Conservation (phyloP, 1,140 invertebrate species). For the Pectinophora gossypiella region DNA sequence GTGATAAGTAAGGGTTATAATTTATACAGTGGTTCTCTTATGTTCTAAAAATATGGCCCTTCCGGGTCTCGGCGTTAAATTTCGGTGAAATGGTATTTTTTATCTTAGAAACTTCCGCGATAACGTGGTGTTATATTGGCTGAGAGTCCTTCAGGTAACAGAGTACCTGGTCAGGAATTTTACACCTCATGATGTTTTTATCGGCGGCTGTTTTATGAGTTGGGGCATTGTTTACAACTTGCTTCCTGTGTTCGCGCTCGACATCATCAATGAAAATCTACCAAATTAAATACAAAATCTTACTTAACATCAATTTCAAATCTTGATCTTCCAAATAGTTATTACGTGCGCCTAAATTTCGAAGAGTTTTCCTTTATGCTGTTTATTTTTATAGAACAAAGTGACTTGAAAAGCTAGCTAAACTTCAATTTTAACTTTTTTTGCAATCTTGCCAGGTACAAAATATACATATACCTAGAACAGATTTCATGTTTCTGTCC, state of each 20-base stretch:
- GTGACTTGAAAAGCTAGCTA: too few species aligned
- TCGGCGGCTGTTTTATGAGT: conserved; percentile 33
- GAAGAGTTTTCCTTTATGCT: too few species aligned
- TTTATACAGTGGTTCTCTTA: conserved; percentile 53
- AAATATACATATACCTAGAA: too few species aligned
- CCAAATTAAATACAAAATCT: too few species aligned
- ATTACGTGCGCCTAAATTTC: too few species aligned
- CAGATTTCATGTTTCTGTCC: too few species aligned
- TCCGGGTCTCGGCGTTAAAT: conserved; percentile 48
- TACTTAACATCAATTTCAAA: too few species aligned
- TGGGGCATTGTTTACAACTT: conserved; percentile 58
- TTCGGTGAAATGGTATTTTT: conserved; percentile 42
- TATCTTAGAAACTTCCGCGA: conserved; percentile 15
- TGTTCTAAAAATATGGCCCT: conserved; percentile 48
- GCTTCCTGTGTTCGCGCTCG: conserved; percentile 52
- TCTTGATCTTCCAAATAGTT: too few species aligned
- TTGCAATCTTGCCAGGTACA: too few species aligned
- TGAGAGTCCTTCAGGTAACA: background rate
- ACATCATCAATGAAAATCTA: conserved; percentile 31
- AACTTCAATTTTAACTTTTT: too few species aligned
- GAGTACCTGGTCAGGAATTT: conserved; percentile 9
- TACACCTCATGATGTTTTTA: conserved; percentile 23
- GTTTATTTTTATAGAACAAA: too few species aligned
- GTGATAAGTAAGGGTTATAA: conserved; percentile 46
- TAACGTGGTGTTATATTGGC: background rate